phyloP scores from a whole-genome alignment of 23 tunicate genomes.

The Aplidium turbinatum region DNA sequence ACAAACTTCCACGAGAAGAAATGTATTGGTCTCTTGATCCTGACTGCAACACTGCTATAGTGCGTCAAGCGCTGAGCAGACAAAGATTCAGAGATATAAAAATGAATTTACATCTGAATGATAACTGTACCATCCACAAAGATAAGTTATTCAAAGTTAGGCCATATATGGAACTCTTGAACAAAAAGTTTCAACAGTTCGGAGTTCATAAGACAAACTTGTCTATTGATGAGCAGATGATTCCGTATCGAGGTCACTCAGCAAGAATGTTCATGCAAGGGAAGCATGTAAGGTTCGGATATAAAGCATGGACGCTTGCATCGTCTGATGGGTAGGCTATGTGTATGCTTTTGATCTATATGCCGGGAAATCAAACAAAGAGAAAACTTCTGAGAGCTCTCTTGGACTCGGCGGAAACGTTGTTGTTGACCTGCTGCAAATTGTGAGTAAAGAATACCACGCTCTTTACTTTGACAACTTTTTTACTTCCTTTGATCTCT shows the following conservation, averaged over 20 bases:
- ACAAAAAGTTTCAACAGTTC: conserved; percentile 14
- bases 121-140: conserved; percentile 14
- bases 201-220: conserved; percentile 13
- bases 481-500: neutral
- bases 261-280: conserved; percentile 11
- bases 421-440: conserved; percentile 26
- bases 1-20: conserved; percentile 19
- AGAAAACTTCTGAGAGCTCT: conserved; percentile 16
- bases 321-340: conserved; percentile 14
- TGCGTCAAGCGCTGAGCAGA: conserved; percentile 28
- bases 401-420: conserved; percentile 26
- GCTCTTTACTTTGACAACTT: conserved; percentile 22
- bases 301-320: conserved; percentile 18
- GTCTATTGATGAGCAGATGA: conserved; percentile 20
- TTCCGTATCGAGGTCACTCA: conserved; percentile 17
- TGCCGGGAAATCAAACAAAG: conserved; percentile 22
- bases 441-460: conserved; percentile 16
- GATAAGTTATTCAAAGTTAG: conserved; percentile 14
- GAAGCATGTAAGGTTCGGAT: conserved; percentile 8
- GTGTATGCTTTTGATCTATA: conserved; percentile 17
- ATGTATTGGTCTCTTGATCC: conserved; percentile 19
- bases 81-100: conserved; percentile 12
- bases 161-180: conserved; percentile 13
- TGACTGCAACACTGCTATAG: conserved; percentile 17
- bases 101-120: conserved; percentile 19